Evolutionary conservation across 2,113 vertebrate genomes (phyloP).

Genomic region (Vireo altiloquus): DNA sequence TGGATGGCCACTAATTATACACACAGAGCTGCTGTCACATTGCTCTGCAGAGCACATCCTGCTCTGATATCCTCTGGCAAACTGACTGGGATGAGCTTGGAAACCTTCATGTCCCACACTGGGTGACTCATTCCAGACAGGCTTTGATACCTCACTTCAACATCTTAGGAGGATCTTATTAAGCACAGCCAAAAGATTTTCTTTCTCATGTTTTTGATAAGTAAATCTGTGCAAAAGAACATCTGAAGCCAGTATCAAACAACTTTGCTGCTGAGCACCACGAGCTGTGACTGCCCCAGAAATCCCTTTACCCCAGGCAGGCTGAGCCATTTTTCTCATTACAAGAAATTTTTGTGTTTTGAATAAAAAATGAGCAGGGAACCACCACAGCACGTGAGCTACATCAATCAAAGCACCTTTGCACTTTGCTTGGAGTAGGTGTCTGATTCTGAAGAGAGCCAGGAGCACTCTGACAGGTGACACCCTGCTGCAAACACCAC

Average conservation of each 20-base stretch:
- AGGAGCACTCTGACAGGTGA: neutral
- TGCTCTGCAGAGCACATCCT: neutral
- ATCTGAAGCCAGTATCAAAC: neutral
- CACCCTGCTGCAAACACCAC: neutral
- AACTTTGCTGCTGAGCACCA: neutral
- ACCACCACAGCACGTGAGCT: neutral
- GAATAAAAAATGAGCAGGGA: neutral
- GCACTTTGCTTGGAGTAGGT: neutral
- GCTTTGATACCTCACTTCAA: neutral
- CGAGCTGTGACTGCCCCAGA: neutral
- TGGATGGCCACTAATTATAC: neutral
- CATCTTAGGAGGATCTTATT: neutral
- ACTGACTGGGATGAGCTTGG: neutral
- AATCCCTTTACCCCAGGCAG: neutral
- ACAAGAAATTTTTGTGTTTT: neutral
- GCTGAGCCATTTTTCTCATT: neutral
- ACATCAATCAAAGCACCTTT: neutral
- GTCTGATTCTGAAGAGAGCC: neutral
- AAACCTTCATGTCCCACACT: neutral
- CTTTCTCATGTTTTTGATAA: neutral
- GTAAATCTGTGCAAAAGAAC: neutral
- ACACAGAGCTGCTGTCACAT: neutral
- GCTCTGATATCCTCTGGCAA: neutral
- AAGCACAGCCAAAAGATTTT: neutral
- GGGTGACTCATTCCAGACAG: neutral